Evolutionary conservation across 2,797 vertebrate genomes (phyloP), one percentile per base, ranked within the genome.

Genomic region (Morus bassanus): DNA sequence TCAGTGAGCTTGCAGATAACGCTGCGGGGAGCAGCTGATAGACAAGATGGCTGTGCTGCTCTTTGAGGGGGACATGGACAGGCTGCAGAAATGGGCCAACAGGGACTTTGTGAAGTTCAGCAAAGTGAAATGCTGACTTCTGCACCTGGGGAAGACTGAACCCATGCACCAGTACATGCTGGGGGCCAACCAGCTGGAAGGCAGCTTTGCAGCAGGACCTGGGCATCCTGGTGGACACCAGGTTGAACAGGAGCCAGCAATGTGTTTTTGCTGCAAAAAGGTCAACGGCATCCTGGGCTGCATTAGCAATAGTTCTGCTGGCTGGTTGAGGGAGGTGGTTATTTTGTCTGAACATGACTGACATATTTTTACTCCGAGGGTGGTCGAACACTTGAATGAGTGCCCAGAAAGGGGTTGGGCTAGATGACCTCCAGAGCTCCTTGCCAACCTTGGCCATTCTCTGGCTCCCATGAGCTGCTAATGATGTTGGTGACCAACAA

Each of bases 311-410:
- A 13, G 64, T 8, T 43, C 65, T 64, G 33, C 33, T 37, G 19
- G 50, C 35, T 21, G 35, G 35, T 5, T 1, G 2, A 18, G 53
- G 37, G 61, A 24, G 28, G 18, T 22, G 25, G 8, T 18, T 17
- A 3, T 37, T 18, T 37, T 25, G 37, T 4, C 65, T 51, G 37
- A 63, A 28, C 6, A 4, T 0, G 13, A 23, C 7, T 50, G 11
- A 39, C 10, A 8, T 30, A 0, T 25, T 18, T 21, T 86, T 18
- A 7, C 8, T 11, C 17, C 45, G 21, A 31, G 48, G 18, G 46
- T 31, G 17, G 28, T 31, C 1, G 1, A 18, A 6, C 56, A 13
- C 28, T 51, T 10, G 15, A 23, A 5, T 3, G 13, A 8, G 57
- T 17, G 39, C 30, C 16, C 23, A 11, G 50, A 39, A 50, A 28